These are phyloP conservation scores for Chelidonichthys spinosus DNA, from an alignment of 2,797 vertebrate species.

Conservation along the genomic window DNA sequence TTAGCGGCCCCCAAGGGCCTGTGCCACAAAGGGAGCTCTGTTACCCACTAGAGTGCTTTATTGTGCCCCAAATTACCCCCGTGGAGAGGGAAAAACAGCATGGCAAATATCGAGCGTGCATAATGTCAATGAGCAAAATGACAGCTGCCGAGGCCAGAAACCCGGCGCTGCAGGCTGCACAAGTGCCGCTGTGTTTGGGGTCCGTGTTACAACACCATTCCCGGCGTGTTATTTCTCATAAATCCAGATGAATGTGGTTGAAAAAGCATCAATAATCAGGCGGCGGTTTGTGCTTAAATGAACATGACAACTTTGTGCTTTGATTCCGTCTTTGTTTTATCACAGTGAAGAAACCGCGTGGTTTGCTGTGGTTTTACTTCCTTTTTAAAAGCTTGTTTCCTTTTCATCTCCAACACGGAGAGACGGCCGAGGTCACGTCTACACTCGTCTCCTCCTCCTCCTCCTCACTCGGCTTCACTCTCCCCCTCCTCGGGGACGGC, in stretches of 20 bases:
- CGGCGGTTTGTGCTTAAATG: conserved; percentile 16
- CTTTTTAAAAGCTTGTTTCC: conserved; percentile 44
- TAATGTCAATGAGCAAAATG: conserved; percentile 89
- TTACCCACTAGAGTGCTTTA: conserved; percentile 93
- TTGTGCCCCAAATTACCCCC: conserved; percentile 95
- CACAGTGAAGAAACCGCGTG: conserved; percentile 34
- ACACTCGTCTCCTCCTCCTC: conserved; percentile 73
- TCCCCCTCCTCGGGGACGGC: conserved; percentile 81
- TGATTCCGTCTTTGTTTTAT: conserved; percentile 31
- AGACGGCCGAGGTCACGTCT: conserved; percentile 75
- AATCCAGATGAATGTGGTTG: conserved; percentile 3
- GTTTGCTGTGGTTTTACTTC: conserved; percentile 43
- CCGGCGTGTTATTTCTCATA: background rate
- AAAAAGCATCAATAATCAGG: conserved; percentile 4
- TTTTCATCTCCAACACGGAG: conserved; percentile 59
- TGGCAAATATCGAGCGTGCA: conserved; percentile 92
- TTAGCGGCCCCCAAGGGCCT: conserved; percentile 91
- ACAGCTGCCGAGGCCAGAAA: conserved; percentile 90
- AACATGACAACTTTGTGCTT: conserved; percentile 4
- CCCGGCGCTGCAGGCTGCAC: conserved; percentile 64
- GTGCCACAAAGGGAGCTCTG: conserved; percentile 95
- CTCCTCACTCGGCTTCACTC: conserved; percentile 80
- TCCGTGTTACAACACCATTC: background rate
- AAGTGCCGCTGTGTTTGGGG: background rate
- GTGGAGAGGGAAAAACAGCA: conserved; percentile 86